A percentile compares a stretch with the other conserved stretches of the same genome.
phyloP scores from a whole-genome alignment of 1,140 invertebrate genomes.

The Diabrotica undecimpunctata region DNA sequence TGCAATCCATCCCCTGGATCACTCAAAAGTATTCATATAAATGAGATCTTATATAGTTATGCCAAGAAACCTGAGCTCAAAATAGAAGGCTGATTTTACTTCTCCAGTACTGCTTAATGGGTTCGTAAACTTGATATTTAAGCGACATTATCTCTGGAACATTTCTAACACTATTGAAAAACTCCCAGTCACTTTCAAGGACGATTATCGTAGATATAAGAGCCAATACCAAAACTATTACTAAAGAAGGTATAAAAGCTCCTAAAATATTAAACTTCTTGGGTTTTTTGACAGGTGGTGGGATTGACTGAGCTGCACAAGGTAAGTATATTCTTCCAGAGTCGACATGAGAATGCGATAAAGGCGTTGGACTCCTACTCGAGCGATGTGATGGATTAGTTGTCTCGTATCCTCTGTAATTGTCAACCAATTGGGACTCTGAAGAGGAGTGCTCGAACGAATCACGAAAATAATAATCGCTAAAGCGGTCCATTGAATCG shows the following conservation, averaged over 20 bases:
- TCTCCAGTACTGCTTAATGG: constrained; percentile 70
- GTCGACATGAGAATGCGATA: constrained; percentile 43
- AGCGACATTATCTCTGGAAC: constrained; percentile 76
- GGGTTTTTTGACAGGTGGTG: constrained; percentile 35
- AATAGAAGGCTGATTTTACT: constrained; percentile 32
- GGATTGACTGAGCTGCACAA: constrained; percentile 38
- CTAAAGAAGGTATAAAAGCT: constrained; percentile 68
- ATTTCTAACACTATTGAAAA: constrained; percentile 66
- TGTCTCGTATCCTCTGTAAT: constrained; percentile 49
- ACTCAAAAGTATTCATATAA: no score
- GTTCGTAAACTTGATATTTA: constrained; percentile 76
- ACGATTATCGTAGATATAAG: constrained; percentile 63
- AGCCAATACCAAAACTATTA: constrained; percentile 64
- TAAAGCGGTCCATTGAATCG: constrained; percentile 49
- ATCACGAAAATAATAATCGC: constrained; percentile 69
- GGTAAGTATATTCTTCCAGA: constrained; percentile 35
- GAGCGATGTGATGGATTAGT: constrained; percentile 53
- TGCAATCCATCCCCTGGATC: no score
- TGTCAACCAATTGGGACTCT: constrained; percentile 62
- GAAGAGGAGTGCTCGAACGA: constrained; percentile 75
- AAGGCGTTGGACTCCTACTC: constrained; percentile 55
- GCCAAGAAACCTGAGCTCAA: not conserved
- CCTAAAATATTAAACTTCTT: constrained; percentile 59
- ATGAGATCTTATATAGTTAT: no score
- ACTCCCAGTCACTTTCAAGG: constrained; percentile 70